A percentile compares a stretch with the other conserved stretches of the same genome.
These are phyloP conservation scores for Nymphalis urticae DNA, from an alignment of 2,888 invertebrate species.

Conservation along the genomic window DNA sequence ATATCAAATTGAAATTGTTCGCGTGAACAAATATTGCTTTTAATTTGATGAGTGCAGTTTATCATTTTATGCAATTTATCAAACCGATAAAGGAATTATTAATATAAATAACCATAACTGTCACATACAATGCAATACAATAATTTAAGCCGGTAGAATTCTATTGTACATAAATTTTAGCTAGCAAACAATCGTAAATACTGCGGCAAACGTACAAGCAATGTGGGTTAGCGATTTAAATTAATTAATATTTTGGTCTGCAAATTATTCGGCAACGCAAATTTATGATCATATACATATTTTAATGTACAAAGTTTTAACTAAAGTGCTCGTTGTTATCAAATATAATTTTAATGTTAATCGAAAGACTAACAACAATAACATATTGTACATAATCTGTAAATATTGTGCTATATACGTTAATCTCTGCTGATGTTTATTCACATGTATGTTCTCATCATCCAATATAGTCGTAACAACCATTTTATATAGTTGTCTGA, in stretches of 20 bases:
- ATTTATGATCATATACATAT: conserved; percentile 9
- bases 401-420: background rate
- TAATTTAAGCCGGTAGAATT: conserved; percentile 27
- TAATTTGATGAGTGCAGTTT: background rate
- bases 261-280: conserved; percentile 16
- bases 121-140: conserved; percentile 34
- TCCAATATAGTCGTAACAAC: background rate
- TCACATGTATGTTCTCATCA: background rate
- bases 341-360: background rate
- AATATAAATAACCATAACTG: conserved; percentile 31
- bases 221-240: conserved; percentile 33
- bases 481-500: background rate
- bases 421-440: background rate
- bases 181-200: conserved; percentile 35
- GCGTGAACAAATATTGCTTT: too few species aligned
- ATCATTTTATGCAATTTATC: conserved; percentile 1
- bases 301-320: conserved; percentile 6
- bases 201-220: conserved; percentile 24
- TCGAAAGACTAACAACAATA: background rate
- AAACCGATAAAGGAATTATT: conserved; percentile 26
- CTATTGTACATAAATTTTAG: conserved; percentile 39
- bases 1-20: too few species aligned
- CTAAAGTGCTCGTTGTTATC: background rate
- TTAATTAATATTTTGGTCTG: conserved; percentile 31
- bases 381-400: background rate